Evolutionary conservation across 2,888 invertebrate genomes (phyloP).

Genomic region (Brachypterus glaber): DNA sequence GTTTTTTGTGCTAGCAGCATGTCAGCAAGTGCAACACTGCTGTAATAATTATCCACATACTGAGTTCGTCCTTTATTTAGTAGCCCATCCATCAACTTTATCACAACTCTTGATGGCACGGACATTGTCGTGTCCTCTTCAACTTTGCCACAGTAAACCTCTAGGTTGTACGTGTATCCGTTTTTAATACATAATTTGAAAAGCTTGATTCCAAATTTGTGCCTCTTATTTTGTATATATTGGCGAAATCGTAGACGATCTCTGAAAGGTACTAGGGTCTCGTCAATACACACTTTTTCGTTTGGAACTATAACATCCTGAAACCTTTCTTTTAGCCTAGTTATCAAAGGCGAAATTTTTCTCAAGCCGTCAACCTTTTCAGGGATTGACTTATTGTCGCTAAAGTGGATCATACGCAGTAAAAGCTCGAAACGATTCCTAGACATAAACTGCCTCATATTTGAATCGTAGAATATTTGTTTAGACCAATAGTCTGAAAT

Average conservation of each 20-base stretch:
- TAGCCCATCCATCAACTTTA: slow-evolving; percentile 6
- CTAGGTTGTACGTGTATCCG: background rate
- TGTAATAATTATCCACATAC: slow-evolving; percentile 11
- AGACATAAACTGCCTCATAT: background rate
- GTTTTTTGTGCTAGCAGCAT: slow-evolving; percentile 6
- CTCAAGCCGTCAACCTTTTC: background rate
- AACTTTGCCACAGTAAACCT: background rate
- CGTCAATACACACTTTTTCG: slow-evolving; percentile 4
- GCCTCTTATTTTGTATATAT: slow-evolving; percentile 10
- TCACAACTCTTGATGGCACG: no score
- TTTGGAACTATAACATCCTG: background rate
- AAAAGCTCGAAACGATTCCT: background rate
- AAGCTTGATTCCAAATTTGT: slow-evolving; percentile 9
- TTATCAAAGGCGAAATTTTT: background rate
- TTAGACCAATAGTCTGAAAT: background rate
- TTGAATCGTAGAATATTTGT: background rate
- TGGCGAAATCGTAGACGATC: slow-evolving; percentile 8
- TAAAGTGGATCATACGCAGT: background rate
- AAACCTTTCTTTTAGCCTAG: background rate
- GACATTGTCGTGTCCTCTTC: no score
- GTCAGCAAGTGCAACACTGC: slow-evolving; percentile 7
- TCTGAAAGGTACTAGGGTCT: slow-evolving; percentile 9
- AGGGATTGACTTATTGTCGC: background rate
- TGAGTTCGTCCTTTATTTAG: slow-evolving; percentile 8
- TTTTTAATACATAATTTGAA: background rate